phyloP scores from a whole-genome alignment of 1,140 invertebrate genomes.

The Panonychus citri region DNA sequence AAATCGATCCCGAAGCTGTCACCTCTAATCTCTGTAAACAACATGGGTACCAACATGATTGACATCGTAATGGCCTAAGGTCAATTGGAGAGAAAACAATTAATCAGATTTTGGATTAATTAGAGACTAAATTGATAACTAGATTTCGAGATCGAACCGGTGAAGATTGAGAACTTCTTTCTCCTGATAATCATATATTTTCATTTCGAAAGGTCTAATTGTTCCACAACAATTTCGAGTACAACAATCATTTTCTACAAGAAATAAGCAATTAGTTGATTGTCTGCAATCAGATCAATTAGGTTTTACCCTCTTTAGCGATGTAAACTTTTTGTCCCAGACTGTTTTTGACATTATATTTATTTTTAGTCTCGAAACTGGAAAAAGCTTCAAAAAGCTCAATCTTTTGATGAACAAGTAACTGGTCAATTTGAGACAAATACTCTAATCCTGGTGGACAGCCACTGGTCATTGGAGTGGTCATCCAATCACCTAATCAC shows the following conservation, averaged over 20 bases:
- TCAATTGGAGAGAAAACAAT: slow-evolving; percentile 18
- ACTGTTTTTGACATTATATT: slow-evolving; percentile 48
- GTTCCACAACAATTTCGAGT: slow-evolving; percentile 52
- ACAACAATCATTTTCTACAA: slow-evolving; percentile 35
- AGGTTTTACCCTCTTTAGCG: slow-evolving; percentile 43
- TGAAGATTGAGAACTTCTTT: slow-evolving; percentile 49
- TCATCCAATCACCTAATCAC: too few species aligned
- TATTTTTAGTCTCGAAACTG: slow-evolving; percentile 75
- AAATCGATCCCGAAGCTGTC: slow-evolving; percentile 33
- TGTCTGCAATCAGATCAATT: too few species aligned
- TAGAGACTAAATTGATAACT: too few species aligned
- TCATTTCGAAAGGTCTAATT: slow-evolving; percentile 50
- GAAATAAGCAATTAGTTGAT: too few species aligned
- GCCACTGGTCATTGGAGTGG: too few species aligned
- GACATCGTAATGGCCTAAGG: slow-evolving; percentile 38
- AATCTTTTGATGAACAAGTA: slow-evolving; percentile 11
- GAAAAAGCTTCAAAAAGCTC: slow-evolving; percentile 31
- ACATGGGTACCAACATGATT: slow-evolving; percentile 53
- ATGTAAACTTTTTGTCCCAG: slow-evolving; percentile 54
- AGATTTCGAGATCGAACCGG: too few species aligned
- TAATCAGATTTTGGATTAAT: too few species aligned
- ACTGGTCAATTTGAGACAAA: slow-evolving; percentile 8
- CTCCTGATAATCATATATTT: slow-evolving; percentile 47
- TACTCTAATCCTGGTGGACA: slow-evolving; percentile 10
- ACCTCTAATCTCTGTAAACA: slow-evolving; percentile 56